These are phyloP conservation scores for Tiphia femorata DNA, from an alignment of 2,888 invertebrate genomes.

Conservation along the genomic window DNA sequence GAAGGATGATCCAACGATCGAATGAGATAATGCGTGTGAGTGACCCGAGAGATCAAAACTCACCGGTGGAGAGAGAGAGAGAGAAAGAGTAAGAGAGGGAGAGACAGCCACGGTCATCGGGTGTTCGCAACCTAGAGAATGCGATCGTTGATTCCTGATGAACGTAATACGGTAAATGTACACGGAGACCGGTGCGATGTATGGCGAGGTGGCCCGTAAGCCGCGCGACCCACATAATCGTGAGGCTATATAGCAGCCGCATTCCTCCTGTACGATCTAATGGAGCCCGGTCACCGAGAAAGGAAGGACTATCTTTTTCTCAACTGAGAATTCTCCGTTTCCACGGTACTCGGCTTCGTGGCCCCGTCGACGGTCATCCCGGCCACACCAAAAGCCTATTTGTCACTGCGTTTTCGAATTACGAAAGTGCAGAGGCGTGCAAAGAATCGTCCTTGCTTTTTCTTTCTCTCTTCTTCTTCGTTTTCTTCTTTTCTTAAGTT, in stretches of 20 bases:
- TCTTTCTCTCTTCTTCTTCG: background rate
- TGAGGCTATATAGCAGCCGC: slow-evolving; percentile 61
- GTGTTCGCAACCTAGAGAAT: slow-evolving; percentile 63
- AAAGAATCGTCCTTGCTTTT: too few species aligned
- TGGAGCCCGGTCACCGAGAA: slow-evolving; percentile 20
- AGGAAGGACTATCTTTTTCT: slow-evolving; percentile 6
- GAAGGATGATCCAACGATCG: too few species aligned
- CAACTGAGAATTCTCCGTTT: slow-evolving; percentile 18
- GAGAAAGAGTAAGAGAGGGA: background rate
- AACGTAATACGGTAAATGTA: background rate
- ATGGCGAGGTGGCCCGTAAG: slow-evolving; percentile 23
- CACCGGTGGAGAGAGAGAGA: background rate
- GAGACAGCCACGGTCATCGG: slow-evolving; percentile 17
- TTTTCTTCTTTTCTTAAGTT: too few species aligned
- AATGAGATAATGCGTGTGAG: slow-evolving; percentile 18
- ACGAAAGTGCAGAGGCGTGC: too few species aligned
- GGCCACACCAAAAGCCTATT: background rate
- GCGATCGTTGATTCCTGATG: slow-evolving; percentile 24
- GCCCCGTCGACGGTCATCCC: background rate
- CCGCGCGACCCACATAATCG: slow-evolving; percentile 64
- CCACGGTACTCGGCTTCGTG: slow-evolving; percentile 12
- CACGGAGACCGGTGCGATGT: background rate
- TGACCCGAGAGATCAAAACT: slow-evolving; percentile 11
- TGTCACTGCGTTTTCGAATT: too few species aligned
- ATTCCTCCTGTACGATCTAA: slow-evolving; percentile 57